phyloP scores from a whole-genome alignment of 2,888 invertebrate genomes.

The Orchesellides sinensis region DNA sequence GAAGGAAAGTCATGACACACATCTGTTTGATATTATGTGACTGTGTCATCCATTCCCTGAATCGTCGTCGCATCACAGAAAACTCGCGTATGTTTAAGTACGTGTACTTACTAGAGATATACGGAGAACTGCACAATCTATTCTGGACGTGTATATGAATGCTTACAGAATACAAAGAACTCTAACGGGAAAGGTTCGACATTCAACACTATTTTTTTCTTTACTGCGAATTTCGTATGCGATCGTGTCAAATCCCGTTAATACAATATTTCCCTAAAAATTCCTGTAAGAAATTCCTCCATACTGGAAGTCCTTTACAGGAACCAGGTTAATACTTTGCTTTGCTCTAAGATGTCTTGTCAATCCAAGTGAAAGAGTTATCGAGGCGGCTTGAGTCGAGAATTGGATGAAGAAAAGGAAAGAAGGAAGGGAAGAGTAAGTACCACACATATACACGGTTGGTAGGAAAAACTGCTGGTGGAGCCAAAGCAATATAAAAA shows the following conservation, averaged over 20 bases:
- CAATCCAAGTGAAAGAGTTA: constrained; percentile 60
- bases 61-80: constrained; percentile 34
- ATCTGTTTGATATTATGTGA: constrained; percentile 66
- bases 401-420: constrained; percentile 36
- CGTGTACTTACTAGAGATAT: neutral
- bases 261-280: constrained; percentile 19
- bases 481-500: constrained; percentile 36
- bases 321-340: constrained; percentile 53
- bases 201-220: neutral
- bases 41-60: constrained; percentile 60
- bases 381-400: constrained; percentile 37
- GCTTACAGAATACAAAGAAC: too few relatives aligned
- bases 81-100: neutral
- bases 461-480: neutral
- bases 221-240: constrained; percentile 11
- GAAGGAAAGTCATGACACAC: constrained; percentile 64
- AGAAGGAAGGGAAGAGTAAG: neutral
- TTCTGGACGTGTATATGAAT: neutral
- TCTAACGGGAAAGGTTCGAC: too few relatives aligned
- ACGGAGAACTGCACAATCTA: neutral
- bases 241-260: constrained; percentile 28
- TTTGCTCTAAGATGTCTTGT: constrained; percentile 56
- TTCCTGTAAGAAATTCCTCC: neutral
- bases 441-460: neutral
- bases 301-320: too few relatives aligned